Conservation (phyloP, 2,113 vertebrate species). For the Alouatta palliata region DNA sequence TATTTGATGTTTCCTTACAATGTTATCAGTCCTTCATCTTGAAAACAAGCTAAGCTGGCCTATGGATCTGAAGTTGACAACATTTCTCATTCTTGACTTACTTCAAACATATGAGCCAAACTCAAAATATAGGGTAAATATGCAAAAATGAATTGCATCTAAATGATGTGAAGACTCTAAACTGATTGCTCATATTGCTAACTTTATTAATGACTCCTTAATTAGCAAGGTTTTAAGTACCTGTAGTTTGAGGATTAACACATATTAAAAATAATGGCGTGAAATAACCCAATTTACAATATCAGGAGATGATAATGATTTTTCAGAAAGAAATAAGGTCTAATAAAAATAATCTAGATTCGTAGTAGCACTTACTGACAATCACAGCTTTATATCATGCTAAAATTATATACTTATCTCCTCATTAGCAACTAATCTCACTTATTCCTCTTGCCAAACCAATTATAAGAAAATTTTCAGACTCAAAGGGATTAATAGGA, state of each 20-base stretch:
- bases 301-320: slow-evolving; percentile 82
- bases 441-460: slow-evolving; percentile 83
- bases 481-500: slow-evolving; percentile 84
- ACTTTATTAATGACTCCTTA: slow-evolving; percentile 82
- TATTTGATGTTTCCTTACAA: neutral
- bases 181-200: slow-evolving; percentile 82
- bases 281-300: slow-evolving; percentile 83
- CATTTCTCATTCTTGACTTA: slow-evolving; percentile 64
- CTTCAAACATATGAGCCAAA: slow-evolving; percentile 70
- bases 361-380: slow-evolving; percentile 80
- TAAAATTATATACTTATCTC: slow-evolving; percentile 84
- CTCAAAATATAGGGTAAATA: slow-evolving; percentile 75
- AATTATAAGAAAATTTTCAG: slow-evolving; percentile 83
- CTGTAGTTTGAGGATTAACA: slow-evolving; percentile 81
- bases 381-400: slow-evolving; percentile 79
- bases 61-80: neutral
- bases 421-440: slow-evolving; percentile 87
- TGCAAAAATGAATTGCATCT: slow-evolving; percentile 77
- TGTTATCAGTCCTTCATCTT: slow-evolving; percentile 29
- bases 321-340: slow-evolving; percentile 77
- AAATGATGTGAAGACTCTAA: slow-evolving; percentile 75
- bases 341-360: slow-evolving; percentile 78
- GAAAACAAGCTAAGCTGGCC: slow-evolving; percentile 52
- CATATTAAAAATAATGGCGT: slow-evolving; percentile 81
- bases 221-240: slow-evolving; percentile 83